phyloP scores from a whole-genome alignment of 2,797 vertebrate genomes.

The Trichosurus vulpecula region DNA sequence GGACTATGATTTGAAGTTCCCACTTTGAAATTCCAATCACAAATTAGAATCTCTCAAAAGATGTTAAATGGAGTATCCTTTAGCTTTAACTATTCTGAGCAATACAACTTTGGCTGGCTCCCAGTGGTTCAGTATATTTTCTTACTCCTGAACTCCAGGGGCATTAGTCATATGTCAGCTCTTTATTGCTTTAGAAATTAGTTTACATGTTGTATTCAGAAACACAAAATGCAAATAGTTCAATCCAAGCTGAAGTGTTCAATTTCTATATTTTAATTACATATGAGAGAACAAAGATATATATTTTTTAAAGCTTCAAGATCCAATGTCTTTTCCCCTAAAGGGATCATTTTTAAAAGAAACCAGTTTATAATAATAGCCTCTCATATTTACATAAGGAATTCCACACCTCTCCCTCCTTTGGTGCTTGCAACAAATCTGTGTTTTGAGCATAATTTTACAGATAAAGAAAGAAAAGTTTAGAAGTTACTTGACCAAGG shows the following conservation, averaged over 20 bases:
- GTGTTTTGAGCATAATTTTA: not conserved
- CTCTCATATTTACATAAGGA: not conserved
- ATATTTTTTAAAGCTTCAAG: constrained; percentile 51
- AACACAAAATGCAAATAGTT: constrained; percentile 66
- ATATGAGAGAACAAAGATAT: constrained; percentile 4
- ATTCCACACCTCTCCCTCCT: not conserved
- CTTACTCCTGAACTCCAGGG: constrained; percentile 64
- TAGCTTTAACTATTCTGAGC: constrained; percentile 41
- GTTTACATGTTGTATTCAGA: constrained; percentile 51
- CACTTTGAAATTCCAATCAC: not conserved
- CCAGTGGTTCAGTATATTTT: constrained; percentile 62
- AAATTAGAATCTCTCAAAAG: constrained; percentile 29
- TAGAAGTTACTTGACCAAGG: not conserved
- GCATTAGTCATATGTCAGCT: constrained; percentile 63
- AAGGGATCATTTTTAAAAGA: constrained; percentile 35
- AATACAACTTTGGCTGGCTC: constrained; percentile 62
- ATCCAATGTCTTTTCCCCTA: constrained; percentile 33
- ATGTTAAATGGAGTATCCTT: not conserved
- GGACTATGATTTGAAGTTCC: constrained; percentile 44
- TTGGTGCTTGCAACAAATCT: not conserved
- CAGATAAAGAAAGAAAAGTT: not conserved
- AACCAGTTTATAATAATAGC: constrained; percentile 34
- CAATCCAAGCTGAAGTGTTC: constrained; percentile 21
- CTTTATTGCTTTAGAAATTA: constrained; percentile 70
- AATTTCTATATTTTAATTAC: constrained; percentile 42